Percentiles rank a stretch among this genome's conserved stretches.
phyloP scores from a whole-genome alignment of 2,113 vertebrate species.

The Phalacrocorax aristotelis region DNA sequence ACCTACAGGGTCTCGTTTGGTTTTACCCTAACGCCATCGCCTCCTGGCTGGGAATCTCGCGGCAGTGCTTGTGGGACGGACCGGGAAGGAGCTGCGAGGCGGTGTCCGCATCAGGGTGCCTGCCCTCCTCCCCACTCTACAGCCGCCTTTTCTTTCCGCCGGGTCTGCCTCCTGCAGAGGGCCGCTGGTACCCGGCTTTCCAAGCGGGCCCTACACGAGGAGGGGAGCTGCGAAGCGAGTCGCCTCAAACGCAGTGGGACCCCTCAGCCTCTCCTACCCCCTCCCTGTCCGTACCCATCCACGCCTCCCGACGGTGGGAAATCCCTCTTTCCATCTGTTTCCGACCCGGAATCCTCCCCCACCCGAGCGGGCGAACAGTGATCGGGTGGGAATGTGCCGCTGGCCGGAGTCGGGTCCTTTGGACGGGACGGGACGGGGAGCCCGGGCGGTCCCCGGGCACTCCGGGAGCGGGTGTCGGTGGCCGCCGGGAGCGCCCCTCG shows the following conservation, averaged over 20 bases:
- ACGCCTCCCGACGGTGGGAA: not conserved
- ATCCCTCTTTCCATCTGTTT: not conserved
- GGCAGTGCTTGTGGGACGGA: not conserved
- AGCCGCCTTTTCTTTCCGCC: not conserved
- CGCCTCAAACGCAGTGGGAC: not conserved
- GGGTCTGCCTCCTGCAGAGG: not conserved
- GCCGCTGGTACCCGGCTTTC: not conserved
- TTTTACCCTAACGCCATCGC: not conserved
- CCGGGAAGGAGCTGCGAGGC: not conserved
- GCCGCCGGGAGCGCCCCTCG: not conserved
- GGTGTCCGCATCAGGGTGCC: not conserved
- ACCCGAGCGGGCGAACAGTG: not conserved
- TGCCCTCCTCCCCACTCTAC: not conserved
- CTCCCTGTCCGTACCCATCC: not conserved
- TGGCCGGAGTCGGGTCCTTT: not conserved
- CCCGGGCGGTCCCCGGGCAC: no score
- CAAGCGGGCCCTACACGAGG: not conserved
- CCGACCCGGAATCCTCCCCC: not conserved
- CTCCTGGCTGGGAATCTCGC: not conserved
- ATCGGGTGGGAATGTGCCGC: not conserved
- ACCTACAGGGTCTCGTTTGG: not conserved
- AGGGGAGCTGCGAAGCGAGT: not conserved
- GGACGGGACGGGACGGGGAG: not conserved
- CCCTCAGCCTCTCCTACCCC: not conserved
- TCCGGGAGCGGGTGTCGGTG: not conserved